Conservation (phyloP, 2,797 vertebrate species). For the Thalassophryne amazonica region DNA sequence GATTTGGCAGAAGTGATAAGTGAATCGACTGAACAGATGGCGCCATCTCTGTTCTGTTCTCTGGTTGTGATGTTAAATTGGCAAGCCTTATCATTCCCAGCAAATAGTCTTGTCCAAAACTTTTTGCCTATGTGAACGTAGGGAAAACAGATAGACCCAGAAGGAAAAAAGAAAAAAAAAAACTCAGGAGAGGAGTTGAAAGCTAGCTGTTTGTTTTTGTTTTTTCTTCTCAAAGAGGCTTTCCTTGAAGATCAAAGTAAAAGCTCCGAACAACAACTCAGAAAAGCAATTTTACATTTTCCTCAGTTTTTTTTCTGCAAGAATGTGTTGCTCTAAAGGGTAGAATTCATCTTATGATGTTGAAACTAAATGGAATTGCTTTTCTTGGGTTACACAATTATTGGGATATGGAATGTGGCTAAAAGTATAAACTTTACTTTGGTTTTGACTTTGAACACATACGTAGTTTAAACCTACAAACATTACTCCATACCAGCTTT, state of each 20-base stretch:
- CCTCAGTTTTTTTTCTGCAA: not conserved
- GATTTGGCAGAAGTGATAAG: conserved; percentile 6
- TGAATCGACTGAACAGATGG: conserved; percentile 7
- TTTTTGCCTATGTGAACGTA: conserved; percentile 7
- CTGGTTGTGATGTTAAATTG: conserved; percentile 3
- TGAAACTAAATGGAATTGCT: not conserved
- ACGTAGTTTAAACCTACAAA: not conserved
- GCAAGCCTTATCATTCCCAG: not conserved
- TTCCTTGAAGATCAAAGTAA: conserved; percentile 38
- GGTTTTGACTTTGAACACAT: not conserved
- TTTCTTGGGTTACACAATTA: not conserved
- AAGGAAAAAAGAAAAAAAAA: not conserved
- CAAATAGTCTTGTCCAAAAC: not conserved
- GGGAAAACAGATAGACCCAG: not conserved
- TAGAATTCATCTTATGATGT: not conserved
- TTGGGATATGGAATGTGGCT: not conserved
- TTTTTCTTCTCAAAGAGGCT: conserved; percentile 28
- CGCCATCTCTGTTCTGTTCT: not conserved
- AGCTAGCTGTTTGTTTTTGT: conserved; percentile 25
- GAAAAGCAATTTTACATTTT: conserved; percentile 24
- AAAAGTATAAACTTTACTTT: conserved; percentile 4
- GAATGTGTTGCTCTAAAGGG: conserved; percentile 11
- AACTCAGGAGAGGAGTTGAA: conserved; percentile 1
- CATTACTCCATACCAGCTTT: not conserved
- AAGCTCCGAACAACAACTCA: conserved; percentile 13